These are phyloP conservation scores for Harpegnathos saltator DNA, from an alignment of 1,140 invertebrate genomes.

Conservation along the genomic window DNA sequence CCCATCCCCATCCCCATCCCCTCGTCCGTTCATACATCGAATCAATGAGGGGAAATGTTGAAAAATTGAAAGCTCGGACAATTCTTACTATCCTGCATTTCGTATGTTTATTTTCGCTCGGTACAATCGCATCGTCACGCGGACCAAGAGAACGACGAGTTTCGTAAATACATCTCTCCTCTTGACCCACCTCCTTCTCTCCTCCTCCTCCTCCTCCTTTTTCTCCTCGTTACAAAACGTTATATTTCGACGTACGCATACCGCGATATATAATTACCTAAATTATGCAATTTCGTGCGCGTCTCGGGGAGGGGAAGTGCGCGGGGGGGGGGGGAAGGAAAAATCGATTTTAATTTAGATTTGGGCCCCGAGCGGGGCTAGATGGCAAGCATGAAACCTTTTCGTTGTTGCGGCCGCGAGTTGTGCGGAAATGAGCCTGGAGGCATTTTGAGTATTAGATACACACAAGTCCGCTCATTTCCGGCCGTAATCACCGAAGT, in stretches of 20 bases:
- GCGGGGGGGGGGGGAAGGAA: background rate
- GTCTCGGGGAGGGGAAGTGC: background rate
- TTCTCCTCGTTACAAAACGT: background rate
- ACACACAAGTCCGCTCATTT: constrained; percentile 59
- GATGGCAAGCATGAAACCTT: constrained; percentile 6
- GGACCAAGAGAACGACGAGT: background rate
- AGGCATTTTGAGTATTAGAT: constrained; percentile 43
- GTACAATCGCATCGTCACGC: background rate
- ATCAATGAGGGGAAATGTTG: background rate
- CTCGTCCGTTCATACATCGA: background rate
- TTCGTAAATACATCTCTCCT: constrained; percentile 5
- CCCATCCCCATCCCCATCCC: background rate
- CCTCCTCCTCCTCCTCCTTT: too few species aligned
- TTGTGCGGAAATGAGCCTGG: constrained; percentile 52
- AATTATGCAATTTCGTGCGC: constrained; percentile 28
- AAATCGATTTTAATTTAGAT: constrained; percentile 28
- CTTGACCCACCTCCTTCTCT: too few species aligned
- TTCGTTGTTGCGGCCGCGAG: constrained; percentile 44
- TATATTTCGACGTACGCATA: background rate
- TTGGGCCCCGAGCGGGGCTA: constrained; percentile 1
- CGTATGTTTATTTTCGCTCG: background rate
- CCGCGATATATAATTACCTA: background rate
- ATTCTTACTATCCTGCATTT: background rate
- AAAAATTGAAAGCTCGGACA: background rate
- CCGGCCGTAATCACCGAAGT: constrained; percentile 64